phyloP scores from a whole-genome alignment of 2,888 invertebrate species.

The Microdon myrmicae region DNA sequence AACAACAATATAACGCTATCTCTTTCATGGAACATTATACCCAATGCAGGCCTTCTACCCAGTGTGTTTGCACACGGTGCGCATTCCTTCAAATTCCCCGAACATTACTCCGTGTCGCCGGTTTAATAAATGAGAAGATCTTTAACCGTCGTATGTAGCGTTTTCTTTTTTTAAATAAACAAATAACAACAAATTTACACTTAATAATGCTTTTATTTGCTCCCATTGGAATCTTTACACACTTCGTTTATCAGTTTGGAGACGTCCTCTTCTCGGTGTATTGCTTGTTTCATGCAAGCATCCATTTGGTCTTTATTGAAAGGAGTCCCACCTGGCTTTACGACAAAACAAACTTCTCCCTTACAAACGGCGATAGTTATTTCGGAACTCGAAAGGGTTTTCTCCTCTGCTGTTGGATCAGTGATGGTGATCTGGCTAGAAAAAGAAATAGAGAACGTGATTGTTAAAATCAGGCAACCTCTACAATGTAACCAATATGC shows the following conservation, averaged over 20 bases:
- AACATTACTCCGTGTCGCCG: slow-evolving; percentile 81
- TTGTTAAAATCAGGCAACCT: no score
- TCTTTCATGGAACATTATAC: slow-evolving; percentile 98
- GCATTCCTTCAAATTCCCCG: slow-evolving; percentile 90
- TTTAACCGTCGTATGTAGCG: no score
- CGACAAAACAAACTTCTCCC: slow-evolving; percentile 73
- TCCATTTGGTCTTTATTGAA: slow-evolving; percentile 71
- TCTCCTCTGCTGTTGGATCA: slow-evolving; percentile 88
- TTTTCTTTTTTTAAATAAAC: no score
- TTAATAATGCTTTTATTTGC: slow-evolving; percentile 20
- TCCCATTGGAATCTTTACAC: slow-evolving; percentile 22
- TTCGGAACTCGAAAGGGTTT: slow-evolving; percentile 74
- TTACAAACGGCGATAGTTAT: slow-evolving; percentile 76
- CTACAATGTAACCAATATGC: background rate
- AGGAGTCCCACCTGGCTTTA: slow-evolving; percentile 81
- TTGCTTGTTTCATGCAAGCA: slow-evolving; percentile 72
- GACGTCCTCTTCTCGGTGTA: slow-evolving; percentile 70
- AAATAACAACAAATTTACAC: slow-evolving; percentile 2
- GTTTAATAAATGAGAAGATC: slow-evolving; percentile 56
- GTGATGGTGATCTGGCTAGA: slow-evolving; percentile 74
- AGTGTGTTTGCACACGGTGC: slow-evolving; percentile 84
- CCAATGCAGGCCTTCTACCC: slow-evolving; percentile 95
- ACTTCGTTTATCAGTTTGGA: slow-evolving; percentile 46
- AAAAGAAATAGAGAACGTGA: no score
- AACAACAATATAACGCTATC: slow-evolving; percentile 95